These are phyloP conservation scores for Neosalanx taihuensis DNA, from an alignment of 2,797 vertebrate species.

Conservation along the genomic window DNA sequence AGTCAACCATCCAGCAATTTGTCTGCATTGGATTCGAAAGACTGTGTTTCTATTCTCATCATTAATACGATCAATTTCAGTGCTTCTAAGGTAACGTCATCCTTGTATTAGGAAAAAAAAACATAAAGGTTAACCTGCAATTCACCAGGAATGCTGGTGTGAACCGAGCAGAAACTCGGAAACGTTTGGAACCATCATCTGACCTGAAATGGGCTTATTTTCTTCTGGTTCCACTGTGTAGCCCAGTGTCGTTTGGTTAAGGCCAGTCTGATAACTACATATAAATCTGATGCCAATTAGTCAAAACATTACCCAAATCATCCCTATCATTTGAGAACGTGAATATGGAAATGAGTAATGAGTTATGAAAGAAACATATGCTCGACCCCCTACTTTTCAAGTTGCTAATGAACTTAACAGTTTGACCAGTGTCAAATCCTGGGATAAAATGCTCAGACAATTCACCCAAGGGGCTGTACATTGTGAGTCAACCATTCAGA, in stretches of 20 bases:
- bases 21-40: constrained; percentile 69
- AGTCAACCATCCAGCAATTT: constrained; percentile 68
- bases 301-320: constrained; percentile 55
- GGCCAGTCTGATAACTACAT: constrained; percentile 43
- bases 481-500: background rate
- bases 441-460: background rate
- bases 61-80: constrained; percentile 49
- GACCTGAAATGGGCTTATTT: constrained; percentile 29
- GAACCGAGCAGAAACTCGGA: background rate
- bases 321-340: constrained; percentile 35
- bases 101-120: constrained; percentile 10
- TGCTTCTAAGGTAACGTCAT: constrained; percentile 2
- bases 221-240: constrained; percentile 42
- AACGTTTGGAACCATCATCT: constrained; percentile 1
- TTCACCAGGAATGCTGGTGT: constrained; percentile 10
- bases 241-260: constrained; percentile 43
- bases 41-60: constrained; percentile 47
- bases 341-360: constrained; percentile 18
- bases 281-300: constrained; percentile 52
- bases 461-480: background rate
- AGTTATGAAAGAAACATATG: constrained; percentile 19
- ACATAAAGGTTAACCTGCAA: background rate
- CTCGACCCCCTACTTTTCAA: constrained; percentile 33
- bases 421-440: background rate
- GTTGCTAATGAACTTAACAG: constrained; percentile 27